These are phyloP conservation scores for Sycophila texana DNA, from an alignment of 2,888 invertebrate genomes.

Conservation along the genomic window DNA sequence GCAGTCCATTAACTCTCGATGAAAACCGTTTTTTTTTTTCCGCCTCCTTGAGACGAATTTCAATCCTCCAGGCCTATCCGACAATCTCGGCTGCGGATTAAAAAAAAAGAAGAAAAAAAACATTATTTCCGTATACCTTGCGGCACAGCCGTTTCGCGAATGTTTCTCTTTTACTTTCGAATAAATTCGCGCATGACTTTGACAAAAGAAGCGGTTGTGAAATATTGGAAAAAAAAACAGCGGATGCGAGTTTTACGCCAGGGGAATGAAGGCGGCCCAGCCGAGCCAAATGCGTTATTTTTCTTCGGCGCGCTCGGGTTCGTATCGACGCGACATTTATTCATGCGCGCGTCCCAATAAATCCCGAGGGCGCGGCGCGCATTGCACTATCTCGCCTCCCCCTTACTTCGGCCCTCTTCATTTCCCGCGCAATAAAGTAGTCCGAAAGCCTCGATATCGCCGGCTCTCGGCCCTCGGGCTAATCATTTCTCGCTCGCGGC, in stretches of 20 bases:
- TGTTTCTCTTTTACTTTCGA: no score
- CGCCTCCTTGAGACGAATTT: no score
- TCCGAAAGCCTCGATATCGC: neutral
- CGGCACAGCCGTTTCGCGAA: no score
- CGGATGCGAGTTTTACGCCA: neutral
- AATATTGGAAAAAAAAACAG: no score
- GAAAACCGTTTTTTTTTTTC: no score
- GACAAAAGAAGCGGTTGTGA: no score
- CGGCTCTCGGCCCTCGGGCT: conserved; percentile 17
- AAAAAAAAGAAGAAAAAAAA: no score
- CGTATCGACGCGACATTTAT: conserved; percentile 25
- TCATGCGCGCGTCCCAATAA: conserved; percentile 6
- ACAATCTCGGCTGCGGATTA: no score
- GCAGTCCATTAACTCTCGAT: no score
- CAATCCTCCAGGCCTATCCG: no score
- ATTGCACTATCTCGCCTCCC: neutral
- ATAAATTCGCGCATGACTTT: no score
- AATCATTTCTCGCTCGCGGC: conserved; percentile 41
- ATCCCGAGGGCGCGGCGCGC: neutral
- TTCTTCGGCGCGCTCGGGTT: neutral
- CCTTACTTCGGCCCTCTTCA: neutral
- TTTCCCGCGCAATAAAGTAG: conserved; percentile 12
- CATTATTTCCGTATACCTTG: no score
- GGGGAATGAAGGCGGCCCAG: neutral
- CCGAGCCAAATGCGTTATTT: conserved; percentile 19